phyloP scores from a whole-genome alignment of 2,113 vertebrate genomes.

The Pachyramphus minor region DNA sequence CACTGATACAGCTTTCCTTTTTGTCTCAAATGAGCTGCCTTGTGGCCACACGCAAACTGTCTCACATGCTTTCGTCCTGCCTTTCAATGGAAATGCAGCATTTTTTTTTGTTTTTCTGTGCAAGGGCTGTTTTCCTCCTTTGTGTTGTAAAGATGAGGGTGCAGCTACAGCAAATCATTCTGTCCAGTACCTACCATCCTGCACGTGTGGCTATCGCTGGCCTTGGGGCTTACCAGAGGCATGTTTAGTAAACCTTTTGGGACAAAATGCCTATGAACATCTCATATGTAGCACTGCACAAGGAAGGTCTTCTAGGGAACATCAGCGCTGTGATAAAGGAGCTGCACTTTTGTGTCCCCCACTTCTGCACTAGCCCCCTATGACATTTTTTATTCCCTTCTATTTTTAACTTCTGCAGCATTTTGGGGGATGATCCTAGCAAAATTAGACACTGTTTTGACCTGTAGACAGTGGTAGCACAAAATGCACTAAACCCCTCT shows the following conservation, averaged over 20 bases:
- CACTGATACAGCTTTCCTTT: slow-evolving; percentile 2
- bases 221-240: not conserved
- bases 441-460: not conserved
- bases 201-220: accelerated
- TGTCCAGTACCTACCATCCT: not conserved
- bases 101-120: not conserved
- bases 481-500: not conserved
- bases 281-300: accelerated
- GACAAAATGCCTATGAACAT: not conserved
- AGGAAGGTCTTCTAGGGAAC: not conserved
- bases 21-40: not conserved
- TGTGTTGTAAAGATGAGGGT: not conserved
- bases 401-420: not conserved
- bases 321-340: not conserved
- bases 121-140: not conserved
- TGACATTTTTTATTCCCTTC: not conserved
- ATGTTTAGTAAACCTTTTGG: not conserved
- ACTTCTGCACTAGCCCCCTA: accelerated
- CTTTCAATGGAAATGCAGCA: not conserved
- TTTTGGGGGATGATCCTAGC: not conserved
- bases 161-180: not conserved
- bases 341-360: accelerated
- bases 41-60: slow-evolving; percentile 10
- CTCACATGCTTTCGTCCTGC: not conserved
- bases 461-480: not conserved